Evolutionary conservation across 2,113 vertebrate genomes (phyloP).

Genomic region (Barbus barbus): DNA sequence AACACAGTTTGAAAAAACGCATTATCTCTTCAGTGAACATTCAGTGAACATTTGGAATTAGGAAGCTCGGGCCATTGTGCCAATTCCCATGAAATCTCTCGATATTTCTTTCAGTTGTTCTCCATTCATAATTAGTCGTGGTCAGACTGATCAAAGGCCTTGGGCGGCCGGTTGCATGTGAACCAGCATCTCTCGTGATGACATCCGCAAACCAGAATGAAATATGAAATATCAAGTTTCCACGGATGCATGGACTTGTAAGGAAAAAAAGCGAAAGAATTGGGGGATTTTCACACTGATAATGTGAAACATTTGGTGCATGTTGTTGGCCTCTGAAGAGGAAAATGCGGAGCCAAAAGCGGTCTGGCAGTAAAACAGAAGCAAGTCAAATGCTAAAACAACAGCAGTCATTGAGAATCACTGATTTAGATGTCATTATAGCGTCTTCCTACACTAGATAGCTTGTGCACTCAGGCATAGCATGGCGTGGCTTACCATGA

Average conservation of each 20-base stretch:
- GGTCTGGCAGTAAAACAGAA: slow-evolving; percentile 86
- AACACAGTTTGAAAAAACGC: slow-evolving; percentile 72
- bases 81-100: slow-evolving; percentile 99
- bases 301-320: slow-evolving; percentile 99
- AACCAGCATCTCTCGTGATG: slow-evolving; percentile 95
- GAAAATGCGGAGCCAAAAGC: slow-evolving; percentile 81
- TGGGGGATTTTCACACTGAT: slow-evolving; percentile 99
- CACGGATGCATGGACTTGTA: slow-evolving; percentile 95
- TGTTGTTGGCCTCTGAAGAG: slow-evolving; percentile 87
- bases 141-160: slow-evolving; percentile 96
- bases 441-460: slow-evolving; percentile 54
- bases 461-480: slow-evolving; percentile 52
- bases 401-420: slow-evolving; percentile 73
- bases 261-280: slow-evolving; percentile 91
- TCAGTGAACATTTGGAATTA: slow-evolving; percentile 80
- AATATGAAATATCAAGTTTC: slow-evolving; percentile 99
- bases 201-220: slow-evolving; percentile 99
- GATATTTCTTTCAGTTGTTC: slow-evolving; percentile 99
- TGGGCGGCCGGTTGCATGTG: slow-evolving; percentile 91
- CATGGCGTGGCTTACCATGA: slow-evolving; percentile 54
- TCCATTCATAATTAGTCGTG: slow-evolving; percentile 95
- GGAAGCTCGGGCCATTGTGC: slow-evolving; percentile 81
- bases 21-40: slow-evolving; percentile 75
- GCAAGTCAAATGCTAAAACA: slow-evolving; percentile 80
- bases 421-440: slow-evolving; percentile 83